Evolutionary conservation across 2,797 vertebrate species (phyloP).

Genomic region (Prunella strophiata): DNA sequence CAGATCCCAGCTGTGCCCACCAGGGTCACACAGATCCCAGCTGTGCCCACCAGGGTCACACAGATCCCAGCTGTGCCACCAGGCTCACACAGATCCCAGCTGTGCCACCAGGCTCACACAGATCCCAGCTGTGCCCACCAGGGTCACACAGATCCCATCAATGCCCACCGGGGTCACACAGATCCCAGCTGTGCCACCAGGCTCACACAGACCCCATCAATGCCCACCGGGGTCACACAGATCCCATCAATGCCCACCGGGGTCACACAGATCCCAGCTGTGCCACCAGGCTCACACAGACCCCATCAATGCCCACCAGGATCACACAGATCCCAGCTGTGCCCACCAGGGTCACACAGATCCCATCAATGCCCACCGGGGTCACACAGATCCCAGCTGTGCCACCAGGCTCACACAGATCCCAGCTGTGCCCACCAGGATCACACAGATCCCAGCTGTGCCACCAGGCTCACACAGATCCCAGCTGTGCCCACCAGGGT

Average conservation of each 20-base stretch:
- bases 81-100: not conserved
- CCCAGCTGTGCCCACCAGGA: no score
- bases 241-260: no score
- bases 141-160: not conserved
- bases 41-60: not conserved
- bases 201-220: accelerated
- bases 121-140: not conserved
- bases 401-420: not conserved
- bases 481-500: no score
- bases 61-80: not conserved
- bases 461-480: not conserved
- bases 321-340: not conserved
- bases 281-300: not conserved
- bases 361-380: not conserved
- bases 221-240: not conserved
- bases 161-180: not conserved
- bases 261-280: no score
- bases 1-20: no score
- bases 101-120: not conserved
- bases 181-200: no score
- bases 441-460: no score
- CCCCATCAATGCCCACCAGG: not conserved
- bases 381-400: not conserved
- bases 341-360: not conserved
- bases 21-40: no score